phyloP scores from a whole-genome alignment of 2,797 vertebrate species.

The Sus cebifrons region DNA sequence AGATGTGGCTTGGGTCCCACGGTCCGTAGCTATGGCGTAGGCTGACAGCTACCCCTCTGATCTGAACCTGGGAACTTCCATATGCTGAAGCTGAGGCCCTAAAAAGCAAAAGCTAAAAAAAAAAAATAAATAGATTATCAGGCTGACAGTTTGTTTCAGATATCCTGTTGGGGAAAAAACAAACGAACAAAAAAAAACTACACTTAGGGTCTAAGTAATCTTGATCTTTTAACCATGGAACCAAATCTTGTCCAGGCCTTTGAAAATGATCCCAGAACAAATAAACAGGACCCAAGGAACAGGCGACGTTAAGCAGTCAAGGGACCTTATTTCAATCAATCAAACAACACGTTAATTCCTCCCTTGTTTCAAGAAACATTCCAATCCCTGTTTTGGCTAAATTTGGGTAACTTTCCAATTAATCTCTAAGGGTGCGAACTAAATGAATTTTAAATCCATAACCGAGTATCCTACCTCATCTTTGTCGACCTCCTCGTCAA shows the following conservation, averaged over 20 bases:
- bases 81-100: too few relatives aligned
- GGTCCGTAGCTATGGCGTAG: too few relatives aligned
- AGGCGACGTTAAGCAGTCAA: not conserved
- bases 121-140: not conserved
- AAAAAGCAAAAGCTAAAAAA: too few relatives aligned
- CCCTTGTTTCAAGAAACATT: constrained; percentile 56
- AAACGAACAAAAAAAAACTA: constrained; percentile 58
- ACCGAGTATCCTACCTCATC: constrained; percentile 93
- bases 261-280: constrained; percentile 75
- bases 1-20: too few relatives aligned
- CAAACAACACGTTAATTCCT: constrained; percentile 63
- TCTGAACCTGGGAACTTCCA: too few relatives aligned
- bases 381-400: constrained; percentile 40
- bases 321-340: constrained; percentile 42
- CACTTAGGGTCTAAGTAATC: constrained; percentile 51
- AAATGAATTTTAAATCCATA: not conserved
- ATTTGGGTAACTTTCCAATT: not conserved
- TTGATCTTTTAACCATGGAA: constrained; percentile 48
- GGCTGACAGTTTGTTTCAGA: constrained; percentile 30
- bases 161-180: not conserved
- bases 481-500: constrained; percentile 99
- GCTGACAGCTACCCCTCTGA: too few relatives aligned
- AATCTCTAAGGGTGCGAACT: not conserved
- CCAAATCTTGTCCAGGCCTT: constrained; percentile 67
- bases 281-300: constrained; percentile 71